phyloP scores from a whole-genome alignment of 2,113 vertebrate species.

The Verasper variegatus region DNA sequence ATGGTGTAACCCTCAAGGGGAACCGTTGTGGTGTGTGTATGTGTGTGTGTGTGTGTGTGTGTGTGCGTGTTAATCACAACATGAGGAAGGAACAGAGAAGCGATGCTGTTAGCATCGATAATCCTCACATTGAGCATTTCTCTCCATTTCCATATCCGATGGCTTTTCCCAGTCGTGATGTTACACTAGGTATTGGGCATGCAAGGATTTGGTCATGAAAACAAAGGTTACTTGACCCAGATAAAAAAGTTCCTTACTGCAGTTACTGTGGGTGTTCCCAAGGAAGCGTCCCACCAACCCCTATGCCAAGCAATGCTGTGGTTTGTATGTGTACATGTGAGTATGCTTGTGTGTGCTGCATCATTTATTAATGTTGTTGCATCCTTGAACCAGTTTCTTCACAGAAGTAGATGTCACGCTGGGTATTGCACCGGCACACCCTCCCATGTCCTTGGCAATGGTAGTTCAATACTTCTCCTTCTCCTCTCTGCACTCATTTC shows the following conservation, averaged over 20 bases:
- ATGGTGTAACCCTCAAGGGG: constrained; percentile 62
- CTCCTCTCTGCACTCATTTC: constrained; percentile 1
- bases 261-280: constrained; percentile 3
- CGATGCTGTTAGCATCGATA: constrained; percentile 23
- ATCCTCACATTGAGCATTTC: neutral
- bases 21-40: constrained; percentile 21
- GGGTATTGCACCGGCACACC: constrained; percentile 36
- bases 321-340: constrained; percentile 23
- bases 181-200: neutral
- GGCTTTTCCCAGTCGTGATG: constrained; percentile 3
- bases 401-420: constrained; percentile 48
- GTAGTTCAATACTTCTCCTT: constrained; percentile 41
- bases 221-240: constrained; percentile 51
- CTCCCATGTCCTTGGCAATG: constrained; percentile 49
- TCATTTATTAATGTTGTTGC: constrained; percentile 64
- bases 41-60: constrained; percentile 15
- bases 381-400: constrained; percentile 65
- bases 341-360: constrained; percentile 36
- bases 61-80: neutral
- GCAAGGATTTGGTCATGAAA: constrained; percentile 4
- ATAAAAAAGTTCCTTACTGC: constrained; percentile 17
- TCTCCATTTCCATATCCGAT: neutral
- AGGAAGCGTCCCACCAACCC: constrained; percentile 14
- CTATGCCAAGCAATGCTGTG: constrained; percentile 7
- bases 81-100: constrained; percentile 8